phyloP scores from a whole-genome alignment of 2,888 invertebrate genomes.

The Ctena decussata region DNA sequence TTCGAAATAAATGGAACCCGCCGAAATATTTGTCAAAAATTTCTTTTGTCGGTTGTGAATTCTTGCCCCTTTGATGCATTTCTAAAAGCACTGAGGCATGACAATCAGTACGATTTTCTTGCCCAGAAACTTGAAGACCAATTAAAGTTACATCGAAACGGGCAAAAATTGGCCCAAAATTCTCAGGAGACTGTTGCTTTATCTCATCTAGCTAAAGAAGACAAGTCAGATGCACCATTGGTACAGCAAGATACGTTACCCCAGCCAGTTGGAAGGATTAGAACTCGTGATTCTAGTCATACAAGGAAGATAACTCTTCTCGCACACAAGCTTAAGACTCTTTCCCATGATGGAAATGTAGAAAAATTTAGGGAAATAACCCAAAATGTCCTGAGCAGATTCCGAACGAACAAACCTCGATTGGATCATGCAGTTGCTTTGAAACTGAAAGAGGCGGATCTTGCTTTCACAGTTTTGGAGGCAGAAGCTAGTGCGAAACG shows the following conservation, averaged over 20 bases:
- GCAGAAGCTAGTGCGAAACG: constrained; percentile 40
- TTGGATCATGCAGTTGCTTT: not conserved
- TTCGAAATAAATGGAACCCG: too few relatives aligned
- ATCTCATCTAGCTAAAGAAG: not conserved
- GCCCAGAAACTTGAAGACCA: constrained; percentile 27
- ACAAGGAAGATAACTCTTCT: constrained; percentile 22
- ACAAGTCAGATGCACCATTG: not conserved
- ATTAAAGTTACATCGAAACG: not conserved
- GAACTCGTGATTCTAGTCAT: not conserved
- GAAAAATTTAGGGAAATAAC: constrained; percentile 21
- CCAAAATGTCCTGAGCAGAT: constrained; percentile 20
- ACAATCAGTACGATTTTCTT: constrained; percentile 37
- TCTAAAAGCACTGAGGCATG: constrained; percentile 26
- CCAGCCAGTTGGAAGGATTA: not conserved
- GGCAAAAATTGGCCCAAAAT: not conserved
- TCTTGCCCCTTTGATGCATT: constrained; percentile 33
- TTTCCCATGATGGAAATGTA: constrained; percentile 41
- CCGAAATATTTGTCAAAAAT: too few relatives aligned
- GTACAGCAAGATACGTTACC: not conserved
- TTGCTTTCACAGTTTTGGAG: constrained; percentile 42
- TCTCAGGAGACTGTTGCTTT: not conserved
- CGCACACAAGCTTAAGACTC: constrained; percentile 44
- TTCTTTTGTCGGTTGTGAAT: not conserved
- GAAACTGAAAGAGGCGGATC: constrained; percentile 45
- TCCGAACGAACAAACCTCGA: constrained; percentile 27